Conservation (phyloP, 2,888 invertebrate genomes). For the Macaria notata region DNA sequence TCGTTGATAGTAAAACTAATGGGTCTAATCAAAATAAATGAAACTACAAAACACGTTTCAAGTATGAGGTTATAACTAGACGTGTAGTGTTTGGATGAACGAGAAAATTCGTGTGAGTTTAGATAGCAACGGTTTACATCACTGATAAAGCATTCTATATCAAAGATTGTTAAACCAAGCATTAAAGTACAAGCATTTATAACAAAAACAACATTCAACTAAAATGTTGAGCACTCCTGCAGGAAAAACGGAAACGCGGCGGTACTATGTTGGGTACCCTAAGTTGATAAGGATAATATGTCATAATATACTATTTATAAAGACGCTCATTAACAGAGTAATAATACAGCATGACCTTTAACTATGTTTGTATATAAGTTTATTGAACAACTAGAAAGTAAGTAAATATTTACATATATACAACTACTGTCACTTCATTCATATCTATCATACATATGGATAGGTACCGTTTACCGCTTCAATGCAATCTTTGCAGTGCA, state of each 20-base stretch:
- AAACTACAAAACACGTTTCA: conserved; percentile 29
- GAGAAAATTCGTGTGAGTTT: conserved; percentile 44
- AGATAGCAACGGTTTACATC: conserved; percentile 43
- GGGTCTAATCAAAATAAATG: conserved; percentile 7
- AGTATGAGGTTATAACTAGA: conserved; percentile 22
- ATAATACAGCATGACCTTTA: no score
- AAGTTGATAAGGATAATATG: conserved; percentile 13
- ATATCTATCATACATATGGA: no score
- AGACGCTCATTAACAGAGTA: neutral
- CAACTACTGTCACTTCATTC: no score
- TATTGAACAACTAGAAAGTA: no score
- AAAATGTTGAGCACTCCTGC: conserved; percentile 37
- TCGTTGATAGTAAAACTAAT: conserved; percentile 2
- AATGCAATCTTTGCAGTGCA: conserved; percentile 14
- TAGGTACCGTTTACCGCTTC: neutral
- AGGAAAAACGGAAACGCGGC: conserved; percentile 46
- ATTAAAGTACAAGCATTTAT: neutral
- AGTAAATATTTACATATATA: no score
- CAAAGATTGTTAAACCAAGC: conserved; percentile 17
- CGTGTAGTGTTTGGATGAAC: conserved; percentile 41
- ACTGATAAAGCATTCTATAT: conserved; percentile 42
- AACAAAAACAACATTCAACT: neutral
- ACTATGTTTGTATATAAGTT: no score
- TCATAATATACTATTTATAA: conserved; percentile 10
- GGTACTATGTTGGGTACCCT: conserved; percentile 20